Percentiles rank a stretch among this genome's conserved stretches.
Conservation (phyloP, 2,888 invertebrate species). For the Priocnemis perturbator region DNA sequence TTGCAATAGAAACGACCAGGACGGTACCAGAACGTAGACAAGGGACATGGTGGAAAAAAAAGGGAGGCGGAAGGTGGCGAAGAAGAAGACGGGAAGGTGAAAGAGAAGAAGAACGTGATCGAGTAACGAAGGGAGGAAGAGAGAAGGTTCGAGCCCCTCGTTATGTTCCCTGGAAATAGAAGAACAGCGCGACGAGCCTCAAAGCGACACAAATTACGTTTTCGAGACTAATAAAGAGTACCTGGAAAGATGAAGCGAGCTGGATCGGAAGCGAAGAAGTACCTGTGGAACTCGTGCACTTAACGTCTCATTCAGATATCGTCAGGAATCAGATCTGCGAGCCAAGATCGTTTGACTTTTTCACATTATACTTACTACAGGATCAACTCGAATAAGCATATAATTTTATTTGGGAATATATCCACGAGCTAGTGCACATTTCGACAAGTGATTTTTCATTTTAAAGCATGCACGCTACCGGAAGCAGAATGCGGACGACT, state of each 20-base stretch:
- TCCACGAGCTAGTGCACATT: too few relatives aligned
- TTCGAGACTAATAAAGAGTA: constrained; percentile 32
- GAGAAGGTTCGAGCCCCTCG: constrained; percentile 36
- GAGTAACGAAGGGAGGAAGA: constrained; percentile 45
- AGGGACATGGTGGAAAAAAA: constrained; percentile 10
- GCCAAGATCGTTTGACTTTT: too few relatives aligned
- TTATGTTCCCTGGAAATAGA: constrained; percentile 49
- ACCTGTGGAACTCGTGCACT: too few relatives aligned
- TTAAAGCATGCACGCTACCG: too few relatives aligned
- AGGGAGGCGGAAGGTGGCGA: constrained; percentile 41
- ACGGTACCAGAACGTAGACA: constrained; percentile 11
- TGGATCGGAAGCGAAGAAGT: too few relatives aligned
- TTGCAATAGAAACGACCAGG: constrained; percentile 44
- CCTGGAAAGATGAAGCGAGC: constrained; percentile 40
- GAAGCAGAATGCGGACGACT: too few relatives aligned
- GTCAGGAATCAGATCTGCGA: too few relatives aligned
- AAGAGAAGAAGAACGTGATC: constrained; percentile 36
- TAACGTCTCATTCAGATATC: too few relatives aligned
- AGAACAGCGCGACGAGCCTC: constrained; percentile 52
- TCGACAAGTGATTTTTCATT: too few relatives aligned
- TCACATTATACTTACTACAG: too few relatives aligned
- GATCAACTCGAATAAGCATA: too few relatives aligned
- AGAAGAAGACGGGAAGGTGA: constrained; percentile 38
- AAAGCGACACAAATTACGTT: constrained; percentile 67
- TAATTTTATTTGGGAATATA: too few relatives aligned